A percentile compares a stretch with the other conserved stretches of the same genome.
phyloP scores from a whole-genome alignment of 2,113 vertebrate species.

The Tetrax tetrax region DNA sequence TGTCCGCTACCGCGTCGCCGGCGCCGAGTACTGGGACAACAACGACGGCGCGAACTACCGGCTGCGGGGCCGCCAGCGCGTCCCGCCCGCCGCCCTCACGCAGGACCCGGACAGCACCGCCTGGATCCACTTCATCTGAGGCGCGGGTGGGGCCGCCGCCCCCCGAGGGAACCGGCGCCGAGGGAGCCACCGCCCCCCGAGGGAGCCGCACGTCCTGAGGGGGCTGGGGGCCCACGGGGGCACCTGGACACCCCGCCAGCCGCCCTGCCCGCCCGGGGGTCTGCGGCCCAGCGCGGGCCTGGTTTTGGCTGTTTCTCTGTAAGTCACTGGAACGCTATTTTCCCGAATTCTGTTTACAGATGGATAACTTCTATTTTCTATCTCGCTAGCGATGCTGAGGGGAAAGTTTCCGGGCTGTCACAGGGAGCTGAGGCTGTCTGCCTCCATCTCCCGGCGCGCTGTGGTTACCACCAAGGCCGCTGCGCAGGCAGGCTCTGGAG shows the following conservation, averaged over 20 bases:
- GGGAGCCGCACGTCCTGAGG: not conserved
- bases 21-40: constrained; percentile 88
- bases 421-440: no score
- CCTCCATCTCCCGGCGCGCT: no score
- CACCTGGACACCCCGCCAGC: not conserved
- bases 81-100: not conserved
- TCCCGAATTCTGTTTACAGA: not conserved
- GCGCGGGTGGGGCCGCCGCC: not conserved
- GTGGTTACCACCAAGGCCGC: not conserved
- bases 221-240: not conserved
- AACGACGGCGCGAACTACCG: constrained; percentile 86
- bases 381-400: not conserved
- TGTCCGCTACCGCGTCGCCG: constrained; percentile 83
- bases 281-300: not conserved
- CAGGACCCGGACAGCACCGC: constrained; percentile 85
- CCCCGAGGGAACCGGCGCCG: not conserved
- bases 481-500: not conserved
- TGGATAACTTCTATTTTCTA: not conserved
- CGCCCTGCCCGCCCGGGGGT: no score
- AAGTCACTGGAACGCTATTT: not conserved
- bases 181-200: not conserved
- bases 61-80: constrained; percentile 72
- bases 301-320: not conserved
- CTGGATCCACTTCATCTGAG: constrained; percentile 92
- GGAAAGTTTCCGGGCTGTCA: no score